Evolutionary conservation across 2,113 vertebrate species (phyloP).

Genomic region (Hoplias malabaricus): DNA sequence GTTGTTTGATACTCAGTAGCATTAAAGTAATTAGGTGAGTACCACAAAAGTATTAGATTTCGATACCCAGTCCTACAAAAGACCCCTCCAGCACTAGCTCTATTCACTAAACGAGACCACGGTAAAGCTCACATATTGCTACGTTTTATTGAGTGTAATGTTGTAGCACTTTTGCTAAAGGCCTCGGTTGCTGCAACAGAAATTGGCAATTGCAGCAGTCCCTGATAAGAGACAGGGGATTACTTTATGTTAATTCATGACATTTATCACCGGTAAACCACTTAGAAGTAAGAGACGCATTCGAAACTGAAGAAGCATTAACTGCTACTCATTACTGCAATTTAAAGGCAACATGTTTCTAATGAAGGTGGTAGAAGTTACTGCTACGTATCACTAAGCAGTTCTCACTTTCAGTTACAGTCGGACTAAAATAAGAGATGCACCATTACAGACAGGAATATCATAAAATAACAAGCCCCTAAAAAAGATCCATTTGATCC

Average conservation of each 20-base stretch:
- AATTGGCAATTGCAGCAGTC: not conserved
- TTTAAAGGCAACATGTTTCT: slow-evolving; percentile 1
- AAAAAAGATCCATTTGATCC: not conserved
- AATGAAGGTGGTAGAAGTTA: not conserved
- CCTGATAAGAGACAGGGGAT: not conserved
- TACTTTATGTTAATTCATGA: not conserved
- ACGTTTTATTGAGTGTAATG: not conserved
- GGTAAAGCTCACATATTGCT: not conserved
- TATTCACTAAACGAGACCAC: not conserved
- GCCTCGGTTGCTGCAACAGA: not conserved
- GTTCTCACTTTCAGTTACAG: not conserved
- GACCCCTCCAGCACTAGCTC: not conserved
- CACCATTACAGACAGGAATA: not conserved
- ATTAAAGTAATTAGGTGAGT: too few species aligned
- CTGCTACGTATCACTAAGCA: not conserved
- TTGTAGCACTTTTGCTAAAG: not conserved
- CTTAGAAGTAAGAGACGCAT: not conserved
- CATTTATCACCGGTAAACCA: not conserved
- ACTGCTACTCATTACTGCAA: slow-evolving; percentile 5
- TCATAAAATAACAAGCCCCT: slow-evolving; percentile 8
- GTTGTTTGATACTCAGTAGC: too few species aligned
- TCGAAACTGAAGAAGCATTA: not conserved
- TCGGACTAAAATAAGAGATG: not conserved
- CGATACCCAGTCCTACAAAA: not conserved
- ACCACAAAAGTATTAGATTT: too few species aligned